phyloP scores from a whole-genome alignment of 30 jellyfish, hydroid and myxozoan genomes.

The Turritopsis rubra region DNA sequence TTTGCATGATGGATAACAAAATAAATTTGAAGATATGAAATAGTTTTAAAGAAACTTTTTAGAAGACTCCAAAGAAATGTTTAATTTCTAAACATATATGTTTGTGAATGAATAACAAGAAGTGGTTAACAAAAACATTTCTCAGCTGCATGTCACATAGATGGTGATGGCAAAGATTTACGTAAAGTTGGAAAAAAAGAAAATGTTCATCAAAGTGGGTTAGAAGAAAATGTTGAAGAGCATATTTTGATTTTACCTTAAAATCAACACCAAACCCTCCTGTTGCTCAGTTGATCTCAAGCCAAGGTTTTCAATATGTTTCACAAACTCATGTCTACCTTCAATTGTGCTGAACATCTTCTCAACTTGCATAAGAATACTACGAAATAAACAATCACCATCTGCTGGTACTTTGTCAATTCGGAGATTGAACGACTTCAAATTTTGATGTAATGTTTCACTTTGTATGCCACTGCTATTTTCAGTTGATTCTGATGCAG shows the following conservation, averaged over 20 bases:
- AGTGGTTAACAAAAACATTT: too few relatives aligned
- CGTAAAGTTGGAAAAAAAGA: too few relatives aligned
- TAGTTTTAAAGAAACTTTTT: too few relatives aligned
- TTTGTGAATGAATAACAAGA: too few relatives aligned
- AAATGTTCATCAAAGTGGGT: background rate
- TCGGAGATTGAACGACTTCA: background rate
- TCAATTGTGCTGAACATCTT: background rate
- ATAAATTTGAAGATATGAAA: too few relatives aligned
- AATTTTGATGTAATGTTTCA: background rate
- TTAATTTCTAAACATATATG: too few relatives aligned
- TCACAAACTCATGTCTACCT: background rate
- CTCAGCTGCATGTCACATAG: too few relatives aligned
- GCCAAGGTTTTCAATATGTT: conserved; percentile 7
- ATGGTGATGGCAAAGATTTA: too few relatives aligned
- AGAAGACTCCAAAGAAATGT: too few relatives aligned
- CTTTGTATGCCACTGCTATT: background rate
- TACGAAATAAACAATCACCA: conserved; percentile 30
- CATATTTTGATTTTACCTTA: background rate
- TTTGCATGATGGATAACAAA: too few relatives aligned
- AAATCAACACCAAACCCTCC: background rate
- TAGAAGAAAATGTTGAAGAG: background rate
- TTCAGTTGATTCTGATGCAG: background rate
- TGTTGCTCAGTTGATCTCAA: background rate
- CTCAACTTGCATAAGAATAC: background rate
- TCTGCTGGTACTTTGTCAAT: conserved; percentile 6